These are phyloP conservation scores for Oncorhynchus keta DNA, from an alignment of 2,113 vertebrate genomes.

Conservation along the genomic window DNA sequence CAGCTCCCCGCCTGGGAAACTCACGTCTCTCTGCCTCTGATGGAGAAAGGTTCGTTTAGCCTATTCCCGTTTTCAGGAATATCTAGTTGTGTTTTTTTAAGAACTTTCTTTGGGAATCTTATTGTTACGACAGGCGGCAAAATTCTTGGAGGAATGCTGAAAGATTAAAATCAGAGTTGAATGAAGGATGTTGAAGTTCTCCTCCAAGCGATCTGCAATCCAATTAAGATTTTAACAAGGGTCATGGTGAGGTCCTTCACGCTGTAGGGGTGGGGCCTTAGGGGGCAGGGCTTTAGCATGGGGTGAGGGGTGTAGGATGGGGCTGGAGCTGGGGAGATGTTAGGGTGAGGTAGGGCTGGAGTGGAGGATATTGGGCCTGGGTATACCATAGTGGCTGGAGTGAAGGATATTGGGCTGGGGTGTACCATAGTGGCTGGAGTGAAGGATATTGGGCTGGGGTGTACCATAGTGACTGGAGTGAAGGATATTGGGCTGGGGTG, in stretches of 20 bases:
- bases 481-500: no score
- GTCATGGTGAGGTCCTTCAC: constrained; percentile 90
- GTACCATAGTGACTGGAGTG: no score
- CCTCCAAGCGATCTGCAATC: constrained; percentile 81
- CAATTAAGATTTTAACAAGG: constrained; percentile 94
- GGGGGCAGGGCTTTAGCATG: constrained; percentile 11
- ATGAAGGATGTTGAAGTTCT: constrained; percentile 79
- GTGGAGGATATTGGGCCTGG: not conserved
- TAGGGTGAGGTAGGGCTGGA: not conserved
- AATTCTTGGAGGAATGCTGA: constrained; percentile 62
- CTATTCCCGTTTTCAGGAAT: constrained; percentile 78
- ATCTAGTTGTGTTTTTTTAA: constrained; percentile 65
- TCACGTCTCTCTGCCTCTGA: not conserved
- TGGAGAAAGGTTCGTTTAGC: constrained; percentile 70
- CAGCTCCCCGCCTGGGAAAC: constrained; percentile 60
- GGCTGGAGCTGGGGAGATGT: constrained; percentile 30
- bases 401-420: no score
- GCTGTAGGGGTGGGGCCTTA: constrained; percentile 72
- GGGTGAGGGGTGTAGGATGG: constrained; percentile 30
- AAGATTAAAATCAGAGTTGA: constrained; percentile 74
- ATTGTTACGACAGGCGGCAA: constrained; percentile 63
- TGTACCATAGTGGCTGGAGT: no score
- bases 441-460: no score
- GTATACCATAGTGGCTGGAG: not conserved
- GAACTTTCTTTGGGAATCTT: constrained; percentile 60